Evolutionary conservation across 2,888 invertebrate genomes (phyloP), one percentile per base, ranked within the genome.

Genomic region (Drosophila mayaguana): DNA sequence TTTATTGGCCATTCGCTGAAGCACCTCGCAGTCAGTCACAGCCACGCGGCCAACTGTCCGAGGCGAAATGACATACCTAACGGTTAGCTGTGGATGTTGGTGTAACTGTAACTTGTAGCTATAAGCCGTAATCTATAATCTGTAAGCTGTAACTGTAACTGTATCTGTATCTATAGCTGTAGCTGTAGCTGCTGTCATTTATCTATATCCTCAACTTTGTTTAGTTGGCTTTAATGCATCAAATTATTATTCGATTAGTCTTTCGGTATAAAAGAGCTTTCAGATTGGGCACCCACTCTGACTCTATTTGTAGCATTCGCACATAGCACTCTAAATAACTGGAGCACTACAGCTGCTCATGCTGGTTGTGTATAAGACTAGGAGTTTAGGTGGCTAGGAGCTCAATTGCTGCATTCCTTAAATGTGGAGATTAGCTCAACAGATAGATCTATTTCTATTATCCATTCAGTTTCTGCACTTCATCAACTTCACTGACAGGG

Each of bases 1-100:
- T 84, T 84, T 88, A 88, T 85, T 80, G 83, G 83, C 70, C 85
- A 87, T 87, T 80, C 59, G 50, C 50, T 60, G 64, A 57, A 74
- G 80, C 82, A 77, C 77, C 77, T 77, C 74, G 79, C 69, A 78
- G 74, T 78, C 68, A 76, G 76, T 75, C 75, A 51, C 50, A 34
- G 74, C 60, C 63, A 34, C 48, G 50, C 25, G 53, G 25, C 43
- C 56, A 68, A 72, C 40, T 68, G 61, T 57, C 77, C 63, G 45
- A 25, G 42, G 22, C 25, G 42, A 42, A 43, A 38, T 42, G 51
- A 18, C 50, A 50, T 42, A 16, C 57, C 28, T 56, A n/a, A 40
- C 50, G 42, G 38, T 38, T 22, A 59, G 53, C 22, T 34, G 40
- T 22, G 55, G 53, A 18, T 34, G 40, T 36, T 45, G 36, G 25